Evolutionary conservation across 2,113 vertebrate genomes (phyloP), one percentile per base, ranked within the genome.

Genomic region (Otus sunia): DNA sequence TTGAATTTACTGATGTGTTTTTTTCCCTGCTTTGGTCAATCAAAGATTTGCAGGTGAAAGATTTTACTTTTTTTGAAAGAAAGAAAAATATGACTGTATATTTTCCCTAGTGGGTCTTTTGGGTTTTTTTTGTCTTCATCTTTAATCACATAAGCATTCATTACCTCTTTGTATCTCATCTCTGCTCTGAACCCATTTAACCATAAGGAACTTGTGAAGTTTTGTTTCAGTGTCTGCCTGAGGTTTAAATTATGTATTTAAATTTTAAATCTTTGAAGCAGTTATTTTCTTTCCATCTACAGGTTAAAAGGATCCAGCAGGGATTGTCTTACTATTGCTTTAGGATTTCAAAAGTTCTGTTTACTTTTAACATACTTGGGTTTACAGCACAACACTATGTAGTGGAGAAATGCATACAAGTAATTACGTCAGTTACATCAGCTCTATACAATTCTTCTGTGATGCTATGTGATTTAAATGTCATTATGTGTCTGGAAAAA

Each of bases 401-500:
- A 98, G 96, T 98, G 98, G 98, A 98, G 98, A 98, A 98, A 96
- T 97, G 97, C 97, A 98, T 98, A 97, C 52, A 96, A 98, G 97
- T 98, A 97, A 98, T 97, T 97, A 96, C 0, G 90, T 97, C 96
- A 97, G 97, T 98, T 98, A 92, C 93, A 96, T 97, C 94, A 97
- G 96, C 96, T 97, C 96, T 96, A 56, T 96, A 97, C 95, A 96
- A 90, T 97, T 94, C 90, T 97, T 96, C 95, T 94, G 95, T 89
- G 92, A 94, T 95, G 95, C 97, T 97, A 90, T 60, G 79, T 97
- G 96, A 97, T 97, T 98, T 98, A 97, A 98, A 96, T 97, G 94
- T 94, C 81, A 93, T 97, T 96, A 95, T 96, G 91, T 96, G 88
- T 97, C 97, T 98, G 94, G 80, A 94, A 98, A 97, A 96, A 92